Conservation (phyloP, 2,113 vertebrate genomes). For the Geococcyx californianus region DNA sequence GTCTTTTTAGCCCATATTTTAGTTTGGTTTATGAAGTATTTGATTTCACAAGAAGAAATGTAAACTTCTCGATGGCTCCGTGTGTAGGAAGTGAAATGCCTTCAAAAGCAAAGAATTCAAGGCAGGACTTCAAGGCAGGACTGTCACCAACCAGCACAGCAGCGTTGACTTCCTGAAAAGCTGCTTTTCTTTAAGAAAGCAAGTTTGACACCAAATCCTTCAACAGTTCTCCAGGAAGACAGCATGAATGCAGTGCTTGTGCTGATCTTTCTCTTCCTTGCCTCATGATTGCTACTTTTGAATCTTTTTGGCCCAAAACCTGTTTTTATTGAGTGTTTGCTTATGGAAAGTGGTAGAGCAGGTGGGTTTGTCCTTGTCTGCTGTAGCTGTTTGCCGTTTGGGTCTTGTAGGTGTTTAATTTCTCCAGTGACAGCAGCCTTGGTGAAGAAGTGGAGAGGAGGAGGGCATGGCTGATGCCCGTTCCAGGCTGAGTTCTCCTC, state of each 20-base stretch:
- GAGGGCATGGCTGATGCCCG: not conserved
- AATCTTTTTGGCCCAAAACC: not conserved
- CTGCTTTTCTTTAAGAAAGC: not conserved
- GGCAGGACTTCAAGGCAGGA: not conserved
- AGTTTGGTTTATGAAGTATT: not conserved
- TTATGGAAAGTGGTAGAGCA: not conserved
- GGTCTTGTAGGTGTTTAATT: not conserved
- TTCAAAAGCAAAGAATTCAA: not conserved
- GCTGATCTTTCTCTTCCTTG: not conserved
- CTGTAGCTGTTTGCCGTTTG: not conserved
- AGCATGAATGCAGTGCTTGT: fast-evolving
- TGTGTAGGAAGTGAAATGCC: not conserved
- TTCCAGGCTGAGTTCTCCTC: not conserved
- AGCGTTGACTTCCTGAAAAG: not conserved
- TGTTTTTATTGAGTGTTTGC: not conserved
- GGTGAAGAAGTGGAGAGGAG: not conserved
- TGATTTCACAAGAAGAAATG: not conserved
- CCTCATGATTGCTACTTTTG: not conserved
- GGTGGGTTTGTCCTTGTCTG: not conserved
- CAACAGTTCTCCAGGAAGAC: not conserved
- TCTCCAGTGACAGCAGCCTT: not conserved
- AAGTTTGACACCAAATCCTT: not conserved
- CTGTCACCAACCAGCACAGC: not conserved
- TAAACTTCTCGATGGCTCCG: not conserved
- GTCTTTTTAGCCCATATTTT: not conserved